These are phyloP conservation scores for Pantherophis alleghaniensis DNA, from an alignment of 2,797 vertebrate species.

Conservation along the genomic window DNA sequence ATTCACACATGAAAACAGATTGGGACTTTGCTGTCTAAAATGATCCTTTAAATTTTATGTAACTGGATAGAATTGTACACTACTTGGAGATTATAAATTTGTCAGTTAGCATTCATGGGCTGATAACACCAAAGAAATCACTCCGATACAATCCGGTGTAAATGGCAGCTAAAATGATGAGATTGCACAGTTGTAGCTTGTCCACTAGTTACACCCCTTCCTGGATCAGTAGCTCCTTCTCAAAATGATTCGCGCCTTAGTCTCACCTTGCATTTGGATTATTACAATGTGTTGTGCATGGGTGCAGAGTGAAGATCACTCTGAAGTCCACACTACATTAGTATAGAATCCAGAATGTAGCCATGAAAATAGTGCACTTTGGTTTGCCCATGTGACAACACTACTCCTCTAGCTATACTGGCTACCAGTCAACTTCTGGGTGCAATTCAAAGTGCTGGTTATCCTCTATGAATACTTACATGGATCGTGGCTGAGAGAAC, in stretches of 20 bases:
- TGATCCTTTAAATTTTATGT: slow-evolving; percentile 53
- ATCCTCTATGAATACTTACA: not conserved
- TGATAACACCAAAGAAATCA: slow-evolving; percentile 47
- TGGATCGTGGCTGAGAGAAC: not conserved
- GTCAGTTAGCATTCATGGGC: slow-evolving; percentile 60
- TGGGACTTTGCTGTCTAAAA: slow-evolving; percentile 57
- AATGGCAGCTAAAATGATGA: not conserved
- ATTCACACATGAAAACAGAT: not conserved
- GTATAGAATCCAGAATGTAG: not conserved
- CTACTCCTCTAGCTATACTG: not conserved
- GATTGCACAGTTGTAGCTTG: not conserved
- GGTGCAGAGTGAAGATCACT: not conserved
- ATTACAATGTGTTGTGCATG: not conserved
- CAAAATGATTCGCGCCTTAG: not conserved
- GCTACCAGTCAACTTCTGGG: not conserved
- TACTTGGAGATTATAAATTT: slow-evolving; percentile 58
- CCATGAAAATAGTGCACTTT: not conserved
- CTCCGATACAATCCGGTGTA: not conserved
- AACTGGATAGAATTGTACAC: slow-evolving; percentile 62
- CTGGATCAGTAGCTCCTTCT: not conserved
- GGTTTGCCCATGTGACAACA: not conserved
- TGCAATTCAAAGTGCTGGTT: not conserved
- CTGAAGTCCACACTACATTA: not conserved
- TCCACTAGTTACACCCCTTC: not conserved
- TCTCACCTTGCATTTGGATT: not conserved